phyloP scores from a whole-genome alignment of 2,113 vertebrate species.

The Amblyornis subalaris region DNA sequence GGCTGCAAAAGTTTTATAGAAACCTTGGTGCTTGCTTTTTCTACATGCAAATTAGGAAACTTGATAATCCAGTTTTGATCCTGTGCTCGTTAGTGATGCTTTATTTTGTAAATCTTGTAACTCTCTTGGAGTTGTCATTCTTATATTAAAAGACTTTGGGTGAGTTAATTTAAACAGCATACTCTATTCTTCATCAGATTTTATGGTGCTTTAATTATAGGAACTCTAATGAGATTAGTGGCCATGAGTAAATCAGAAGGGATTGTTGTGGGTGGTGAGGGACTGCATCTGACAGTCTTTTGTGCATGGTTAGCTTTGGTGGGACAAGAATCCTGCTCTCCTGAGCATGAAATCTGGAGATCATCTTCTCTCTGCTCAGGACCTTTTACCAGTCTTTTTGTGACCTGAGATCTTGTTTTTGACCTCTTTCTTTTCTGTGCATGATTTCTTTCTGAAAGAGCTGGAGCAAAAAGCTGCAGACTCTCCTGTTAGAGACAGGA shows the following conservation, averaged over 20 bases:
- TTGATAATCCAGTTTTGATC: conserved; percentile 40
- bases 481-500: background rate
- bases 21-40: background rate
- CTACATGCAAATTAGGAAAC: background rate
- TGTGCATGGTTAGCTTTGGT: background rate
- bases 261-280: background rate
- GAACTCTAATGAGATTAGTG: conserved; percentile 23
- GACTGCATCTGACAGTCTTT: accelerated
- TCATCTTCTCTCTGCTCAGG: background rate
- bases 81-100: background rate
- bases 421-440: background rate
- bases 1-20: background rate
- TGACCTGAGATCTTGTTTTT: background rate
- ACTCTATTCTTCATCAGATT: background rate
- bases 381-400: background rate
- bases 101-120: conserved; percentile 3
- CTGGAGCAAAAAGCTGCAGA: background rate
- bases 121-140: background rate
- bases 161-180: background rate
- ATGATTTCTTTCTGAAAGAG: background rate
- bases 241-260: background rate
- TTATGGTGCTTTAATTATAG: conserved; percentile 31
- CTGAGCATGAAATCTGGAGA: background rate
- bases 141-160: background rate
- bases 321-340: background rate